A percentile compares a stretch with the other conserved stretches of the same genome.
These are phyloP conservation scores for Clytia hemisphaerica DNA, from an alignment of 30 jellyfish, hydroid and myxozoan genomes.

Conservation along the genomic window DNA sequence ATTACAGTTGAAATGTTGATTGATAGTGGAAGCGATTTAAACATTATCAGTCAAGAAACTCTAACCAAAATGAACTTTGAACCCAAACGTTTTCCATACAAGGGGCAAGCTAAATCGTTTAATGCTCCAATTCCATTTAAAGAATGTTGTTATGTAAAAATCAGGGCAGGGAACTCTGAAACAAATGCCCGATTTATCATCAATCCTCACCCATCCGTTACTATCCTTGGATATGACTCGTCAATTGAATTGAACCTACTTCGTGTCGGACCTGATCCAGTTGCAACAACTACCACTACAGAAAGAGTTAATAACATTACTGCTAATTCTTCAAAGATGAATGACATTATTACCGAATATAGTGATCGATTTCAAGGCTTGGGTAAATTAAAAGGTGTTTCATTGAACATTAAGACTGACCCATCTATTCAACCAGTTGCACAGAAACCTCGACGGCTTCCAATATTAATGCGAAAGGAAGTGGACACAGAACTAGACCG, in stretches of 20 bases:
- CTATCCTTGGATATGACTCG: slow-evolving; percentile 6
- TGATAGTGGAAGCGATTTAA: too few species aligned
- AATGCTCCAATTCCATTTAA: too few species aligned
- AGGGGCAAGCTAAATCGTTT: too few species aligned
- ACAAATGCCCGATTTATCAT: too few species aligned
- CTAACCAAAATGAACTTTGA: too few species aligned
- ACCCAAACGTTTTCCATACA: too few species aligned
- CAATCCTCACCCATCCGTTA: too few species aligned
- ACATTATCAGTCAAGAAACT: too few species aligned
- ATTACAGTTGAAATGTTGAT: too few species aligned
- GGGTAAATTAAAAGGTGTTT: slow-evolving; percentile 31
- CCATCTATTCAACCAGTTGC: slow-evolving; percentile 20
- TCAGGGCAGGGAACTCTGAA: too few species aligned
- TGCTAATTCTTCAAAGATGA: neutral
- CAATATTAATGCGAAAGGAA: slow-evolving; percentile 26
- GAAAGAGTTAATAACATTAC: neutral
- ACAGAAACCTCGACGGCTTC: slow-evolving; percentile 44
- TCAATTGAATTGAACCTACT: slow-evolving; percentile 5
- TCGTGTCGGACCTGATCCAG: slow-evolving; percentile 1
- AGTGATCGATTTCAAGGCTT: slow-evolving; percentile 29
- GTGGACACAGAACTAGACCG: slow-evolving; percentile 30
- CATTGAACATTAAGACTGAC: slow-evolving; percentile 3
- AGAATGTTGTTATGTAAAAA: too few species aligned
- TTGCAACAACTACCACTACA: too few species aligned
- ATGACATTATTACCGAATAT: neutral